phyloP scores from a whole-genome alignment of 2,113 vertebrate genomes.

The Oreochromis niloticus region DNA sequence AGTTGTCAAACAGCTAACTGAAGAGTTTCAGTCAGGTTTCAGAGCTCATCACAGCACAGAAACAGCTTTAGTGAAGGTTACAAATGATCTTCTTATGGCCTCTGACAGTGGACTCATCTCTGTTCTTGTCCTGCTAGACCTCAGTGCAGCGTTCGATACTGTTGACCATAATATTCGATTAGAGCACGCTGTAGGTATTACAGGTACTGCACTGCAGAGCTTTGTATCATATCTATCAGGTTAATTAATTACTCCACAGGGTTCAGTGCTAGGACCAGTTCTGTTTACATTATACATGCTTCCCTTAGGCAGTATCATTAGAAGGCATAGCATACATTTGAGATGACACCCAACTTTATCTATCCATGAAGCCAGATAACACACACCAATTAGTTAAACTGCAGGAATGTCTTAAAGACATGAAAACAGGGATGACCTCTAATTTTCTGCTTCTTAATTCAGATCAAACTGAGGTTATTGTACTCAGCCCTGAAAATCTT shows the following conservation, averaged over 20 bases:
- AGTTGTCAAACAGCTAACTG: not conserved
- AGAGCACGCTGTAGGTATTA: not conserved
- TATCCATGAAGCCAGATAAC: not conserved
- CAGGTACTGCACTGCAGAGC: not conserved
- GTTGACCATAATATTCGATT: no score
- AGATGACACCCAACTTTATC: fast-evolving
- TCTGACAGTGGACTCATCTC: not conserved
- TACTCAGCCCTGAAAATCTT: not conserved
- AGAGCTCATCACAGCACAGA: not conserved
- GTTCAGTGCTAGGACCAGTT: not conserved
- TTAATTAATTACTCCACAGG: not conserved
- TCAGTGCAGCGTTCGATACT: not conserved
- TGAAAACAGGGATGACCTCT: not conserved
- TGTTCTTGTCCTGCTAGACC: not conserved
- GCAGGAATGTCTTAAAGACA: not conserved
- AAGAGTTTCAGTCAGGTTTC: not conserved
- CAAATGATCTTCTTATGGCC: not conserved
- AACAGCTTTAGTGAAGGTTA: not conserved
- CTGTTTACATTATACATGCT: not conserved
- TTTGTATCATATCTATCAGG: not conserved
- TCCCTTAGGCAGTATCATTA: not conserved
- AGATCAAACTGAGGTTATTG: not conserved
- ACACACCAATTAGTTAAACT: no score
- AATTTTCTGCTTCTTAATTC: no score
- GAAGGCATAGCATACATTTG: not conserved